Base-by-base conservation (phyloP, 2,888 invertebrate genomes). In the Campoplex nolae region DNA sequence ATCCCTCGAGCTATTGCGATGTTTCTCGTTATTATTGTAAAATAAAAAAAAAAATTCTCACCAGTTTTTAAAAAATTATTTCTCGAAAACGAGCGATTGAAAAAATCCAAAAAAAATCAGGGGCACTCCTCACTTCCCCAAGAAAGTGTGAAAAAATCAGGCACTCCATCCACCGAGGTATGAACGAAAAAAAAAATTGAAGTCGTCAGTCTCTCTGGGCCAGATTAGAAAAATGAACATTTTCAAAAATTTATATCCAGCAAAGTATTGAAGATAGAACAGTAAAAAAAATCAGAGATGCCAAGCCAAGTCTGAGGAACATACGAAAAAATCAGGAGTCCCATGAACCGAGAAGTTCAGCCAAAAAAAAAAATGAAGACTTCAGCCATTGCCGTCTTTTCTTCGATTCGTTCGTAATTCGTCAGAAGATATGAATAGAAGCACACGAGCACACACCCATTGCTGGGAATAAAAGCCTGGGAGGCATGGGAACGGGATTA, bases 401-500 rank as follows among this genome's bases (percentile, higher is more conserved):
- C 16, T 62, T 62, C 58, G 13, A 32, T 62, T 62, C 4, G 4
- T 62, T 62, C 8, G 58, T 9, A 32, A 51, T 16, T 32, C 11
- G 32, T 9, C 51, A 18, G 18, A 51, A 71, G 18, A 16, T 51
- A 32, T 71, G 0, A 32, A 28, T 71, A 71, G 58, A 32, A 58
- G 11, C 58, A 1, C 11, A 42, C n/a, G 8, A 78, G 84, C 73
- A 75, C 84, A 82, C 87, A 84, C 87, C 84, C 86, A 84, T 45
- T 4, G 81, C 81, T 67, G 23, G 62, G 87, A 84, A 84, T 81
- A 84, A 58, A 84, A 73, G 77, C 84, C 74, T 54, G 48, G 11
- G 23, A 70, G 81, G 81, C 84, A 23, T 82, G 54, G 76, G 81
- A 84, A 84, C 48, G 51, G 51, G 70, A 68, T 80, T 71, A 65